phyloP scores from a whole-genome alignment of 30 jellyfish, hydroid and myxozoan species.

The Rhopilema esculentum region DNA sequence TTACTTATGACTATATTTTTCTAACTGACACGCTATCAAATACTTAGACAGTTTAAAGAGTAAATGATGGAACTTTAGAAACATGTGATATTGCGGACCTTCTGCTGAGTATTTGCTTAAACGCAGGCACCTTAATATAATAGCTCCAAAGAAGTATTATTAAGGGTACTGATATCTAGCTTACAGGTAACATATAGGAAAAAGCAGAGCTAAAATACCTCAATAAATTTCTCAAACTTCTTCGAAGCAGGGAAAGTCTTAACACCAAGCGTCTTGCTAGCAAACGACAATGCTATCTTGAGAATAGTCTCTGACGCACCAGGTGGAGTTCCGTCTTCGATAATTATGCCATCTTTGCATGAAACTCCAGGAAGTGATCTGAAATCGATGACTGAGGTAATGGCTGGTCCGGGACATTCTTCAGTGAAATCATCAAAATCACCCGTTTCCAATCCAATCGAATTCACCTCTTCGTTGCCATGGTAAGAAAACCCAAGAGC shows the following conservation, averaged over 20 bases:
- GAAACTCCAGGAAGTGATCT: constrained; percentile 34
- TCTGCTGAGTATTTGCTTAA: not conserved
- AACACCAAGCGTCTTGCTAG: constrained; percentile 54
- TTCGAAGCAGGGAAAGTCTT: constrained; percentile 35
- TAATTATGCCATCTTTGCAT: constrained; percentile 27
- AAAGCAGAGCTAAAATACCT: no score
- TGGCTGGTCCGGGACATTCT: constrained; percentile 76
- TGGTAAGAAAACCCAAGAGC: constrained; percentile 68
- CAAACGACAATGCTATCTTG: constrained; percentile 53
- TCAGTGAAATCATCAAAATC: constrained; percentile 26
- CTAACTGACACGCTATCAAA: no score
- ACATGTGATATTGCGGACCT: not conserved
- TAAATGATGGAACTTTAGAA: not conserved
- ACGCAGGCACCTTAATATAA: no score
- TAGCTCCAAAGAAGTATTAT: no score
- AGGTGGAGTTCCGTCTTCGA: constrained; percentile 76
- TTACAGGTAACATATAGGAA: no score
- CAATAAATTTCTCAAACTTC: constrained; percentile 20
- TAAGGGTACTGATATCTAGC: no score
- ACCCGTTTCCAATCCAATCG: constrained; percentile 72
- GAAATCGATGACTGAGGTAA: constrained; percentile 59
- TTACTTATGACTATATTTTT: no score
- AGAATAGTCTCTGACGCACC: constrained; percentile 36
- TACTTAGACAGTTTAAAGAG: not conserved
- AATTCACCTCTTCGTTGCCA: constrained; percentile 60